Percentiles rank a stretch among this genome's conserved stretches.
Conservation (phyloP, 2,888 invertebrate genomes). For the Cordilura impudica region DNA sequence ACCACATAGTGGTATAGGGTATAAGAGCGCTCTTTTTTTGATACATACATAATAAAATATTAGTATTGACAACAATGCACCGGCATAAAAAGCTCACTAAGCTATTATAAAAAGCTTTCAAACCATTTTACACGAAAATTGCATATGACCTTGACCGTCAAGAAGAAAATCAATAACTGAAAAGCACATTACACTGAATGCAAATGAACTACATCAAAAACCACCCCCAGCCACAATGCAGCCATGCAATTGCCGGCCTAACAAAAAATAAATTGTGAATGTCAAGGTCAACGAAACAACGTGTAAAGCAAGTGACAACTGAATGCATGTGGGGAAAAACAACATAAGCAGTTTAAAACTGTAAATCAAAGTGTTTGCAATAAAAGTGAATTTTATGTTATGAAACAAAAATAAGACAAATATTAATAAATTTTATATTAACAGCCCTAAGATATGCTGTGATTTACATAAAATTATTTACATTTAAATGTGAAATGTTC, state of each 20-base stretch:
- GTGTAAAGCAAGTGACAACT: background rate
- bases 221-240: background rate
- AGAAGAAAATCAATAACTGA: background rate
- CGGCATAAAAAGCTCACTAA: background rate
- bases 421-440: background rate
- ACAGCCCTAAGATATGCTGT: slow-evolving; percentile 35
- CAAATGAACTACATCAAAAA: background rate
- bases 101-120: slow-evolving; percentile 15
- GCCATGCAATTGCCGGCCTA: slow-evolving; percentile 2
- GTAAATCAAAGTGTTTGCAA: background rate
- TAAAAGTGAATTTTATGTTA: background rate
- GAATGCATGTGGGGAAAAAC: background rate
- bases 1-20: no score
- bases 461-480: background rate
- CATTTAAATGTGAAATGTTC: slow-evolving; percentile 1
- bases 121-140: slow-evolving; percentile 30
- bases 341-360: background rate
- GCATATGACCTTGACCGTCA: slow-evolving; percentile 41
- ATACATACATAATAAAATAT: no score
- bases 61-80: background rate
- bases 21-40: no score
- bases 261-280: slow-evolving; percentile 8
- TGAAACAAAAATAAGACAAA: background rate
- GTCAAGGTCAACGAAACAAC: slow-evolving; percentile 40
- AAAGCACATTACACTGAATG: slow-evolving; percentile 6